These are phyloP conservation scores for Diplazon laetatorius DNA, from an alignment of 2,888 invertebrate species.

Conservation along the genomic window DNA sequence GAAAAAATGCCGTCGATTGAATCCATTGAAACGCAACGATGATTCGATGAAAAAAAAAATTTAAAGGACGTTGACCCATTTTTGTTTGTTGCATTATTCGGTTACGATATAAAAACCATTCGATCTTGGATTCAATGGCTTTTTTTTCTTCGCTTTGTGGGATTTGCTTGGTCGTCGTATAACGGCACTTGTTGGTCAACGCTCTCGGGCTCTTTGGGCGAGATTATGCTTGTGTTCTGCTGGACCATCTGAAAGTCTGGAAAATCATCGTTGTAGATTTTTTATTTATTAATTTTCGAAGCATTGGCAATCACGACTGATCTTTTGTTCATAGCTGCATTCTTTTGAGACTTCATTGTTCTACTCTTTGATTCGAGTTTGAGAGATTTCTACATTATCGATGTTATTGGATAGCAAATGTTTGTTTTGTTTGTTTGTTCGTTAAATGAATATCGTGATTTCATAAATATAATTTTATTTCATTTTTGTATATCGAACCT, in stretches of 20 bases:
- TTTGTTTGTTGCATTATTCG: not conserved
- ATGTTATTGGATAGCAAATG: too few relatives aligned
- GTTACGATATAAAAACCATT: not conserved
- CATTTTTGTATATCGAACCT: too few relatives aligned
- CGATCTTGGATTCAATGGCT: not conserved
- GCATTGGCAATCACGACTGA: too few relatives aligned
- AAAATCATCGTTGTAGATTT: not conserved
- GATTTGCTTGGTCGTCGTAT: not conserved
- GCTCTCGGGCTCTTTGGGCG: too few relatives aligned
- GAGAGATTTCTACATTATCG: too few relatives aligned
- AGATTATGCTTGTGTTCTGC: not conserved
- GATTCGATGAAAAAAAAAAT: constrained; percentile 1
- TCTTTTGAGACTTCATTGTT: too few relatives aligned
- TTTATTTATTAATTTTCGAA: too few relatives aligned
- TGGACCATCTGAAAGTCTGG: constrained; percentile 1
- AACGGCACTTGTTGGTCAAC: constrained; percentile 8
- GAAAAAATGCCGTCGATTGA: not conserved
- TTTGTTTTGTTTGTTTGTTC: too few relatives aligned
- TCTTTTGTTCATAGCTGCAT: too few relatives aligned
- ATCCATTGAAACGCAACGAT: constrained; percentile 1
- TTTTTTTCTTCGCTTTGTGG: not conserved
- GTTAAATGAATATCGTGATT: too few relatives aligned
- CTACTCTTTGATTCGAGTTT: too few relatives aligned
- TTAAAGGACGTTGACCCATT: constrained; percentile 30
- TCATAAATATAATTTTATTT: too few relatives aligned